Evolutionary conservation across 2,888 invertebrate genomes (phyloP), one percentile per base, ranked within the genome.

Genomic region (Dusona sp.): DNA sequence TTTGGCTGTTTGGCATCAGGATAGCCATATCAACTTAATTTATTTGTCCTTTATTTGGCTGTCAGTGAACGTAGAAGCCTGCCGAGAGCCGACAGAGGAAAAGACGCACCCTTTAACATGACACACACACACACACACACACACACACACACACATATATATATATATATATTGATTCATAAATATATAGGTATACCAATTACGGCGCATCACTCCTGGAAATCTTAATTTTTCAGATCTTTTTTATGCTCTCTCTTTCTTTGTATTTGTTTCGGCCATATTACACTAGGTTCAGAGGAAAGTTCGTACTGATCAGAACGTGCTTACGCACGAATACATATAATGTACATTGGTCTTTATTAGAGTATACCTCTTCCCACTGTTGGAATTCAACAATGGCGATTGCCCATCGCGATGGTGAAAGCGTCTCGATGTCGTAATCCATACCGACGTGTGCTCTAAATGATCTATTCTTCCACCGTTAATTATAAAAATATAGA

Each of bases 11-110:
- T 85, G 83, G 86, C 88, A 91, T 88, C 90, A 87, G 89, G 90
- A 91, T 84, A 86, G 86, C 90, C 91, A 88, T 91, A 93, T 94
- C 93, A 93, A 93, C 92, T 93, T 93, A 94, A 94, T 94, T 94
- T 93, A 93, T 93, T 93, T 93, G 93, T 92, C 93, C 92, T 94
- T 93, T 94, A 93, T 94, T 93, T 92, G 93, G 92, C 92, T 92
- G 93, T 94, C 94, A 93, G 91, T 88, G 89, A 85, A 89, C 89
- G 61, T 68, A 70, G 70, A 75, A 90, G 74, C 74, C 72, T 65
- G 81, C 75, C 45, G 83, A 83, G 84, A 83, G 87, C 88, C 89
- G 88, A 88, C 89, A 89, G 88, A 84, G 79, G 83, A 89, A 89
- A 92, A 91, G 88, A 89, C 90, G 45, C 54, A 68, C 78, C 68